A percentile compares a stretch with the other conserved stretches of the same genome.
phyloP scores from a whole-genome alignment of 2,888 invertebrate genomes.

The Xestia xanthographa region DNA sequence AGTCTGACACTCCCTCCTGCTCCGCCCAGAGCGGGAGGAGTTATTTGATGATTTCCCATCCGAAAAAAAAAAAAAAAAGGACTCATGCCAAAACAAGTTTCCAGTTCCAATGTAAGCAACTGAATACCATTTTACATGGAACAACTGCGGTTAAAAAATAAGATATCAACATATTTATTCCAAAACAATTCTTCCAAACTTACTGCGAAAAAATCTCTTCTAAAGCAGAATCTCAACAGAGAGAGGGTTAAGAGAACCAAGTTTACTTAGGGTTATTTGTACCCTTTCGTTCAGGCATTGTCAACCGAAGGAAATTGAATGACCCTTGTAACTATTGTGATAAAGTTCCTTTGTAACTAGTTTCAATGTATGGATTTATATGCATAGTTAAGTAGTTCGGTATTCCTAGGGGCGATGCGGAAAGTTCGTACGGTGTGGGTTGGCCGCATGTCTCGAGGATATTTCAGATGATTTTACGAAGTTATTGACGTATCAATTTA shows the following conservation, averaged over 20 bases:
- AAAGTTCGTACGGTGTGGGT: conserved; percentile 27
- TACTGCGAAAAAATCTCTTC: conserved; percentile 8
- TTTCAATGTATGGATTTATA: conserved; percentile 67
- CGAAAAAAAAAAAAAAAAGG: no score
- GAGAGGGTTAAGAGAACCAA: conserved; percentile 45
- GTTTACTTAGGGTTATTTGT: conserved; percentile 70
- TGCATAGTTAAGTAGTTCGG: conserved; percentile 63
- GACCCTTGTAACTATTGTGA: conserved; percentile 71
- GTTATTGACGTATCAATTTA: conserved; percentile 26
- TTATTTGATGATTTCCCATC: no score
- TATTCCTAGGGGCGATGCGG: conserved; percentile 44
- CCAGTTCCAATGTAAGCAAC: no score
- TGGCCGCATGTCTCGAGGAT: conserved; percentile 20
- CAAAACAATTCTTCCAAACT: conserved; percentile 13
- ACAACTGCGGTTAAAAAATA: neutral
- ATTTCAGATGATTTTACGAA: conserved; percentile 37
- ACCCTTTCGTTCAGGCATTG: conserved; percentile 65
- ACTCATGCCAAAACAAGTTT: no score
- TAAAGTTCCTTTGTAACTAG: conserved; percentile 68
- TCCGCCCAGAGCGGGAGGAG: no score
- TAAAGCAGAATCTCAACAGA: conserved; percentile 40
- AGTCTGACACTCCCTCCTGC: no score
- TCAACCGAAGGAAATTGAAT: conserved; percentile 71
- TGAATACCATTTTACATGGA: no score
- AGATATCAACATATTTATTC: neutral